Conservation (phyloP, 2,888 invertebrate species). For the Phaedon cochleariae region DNA sequence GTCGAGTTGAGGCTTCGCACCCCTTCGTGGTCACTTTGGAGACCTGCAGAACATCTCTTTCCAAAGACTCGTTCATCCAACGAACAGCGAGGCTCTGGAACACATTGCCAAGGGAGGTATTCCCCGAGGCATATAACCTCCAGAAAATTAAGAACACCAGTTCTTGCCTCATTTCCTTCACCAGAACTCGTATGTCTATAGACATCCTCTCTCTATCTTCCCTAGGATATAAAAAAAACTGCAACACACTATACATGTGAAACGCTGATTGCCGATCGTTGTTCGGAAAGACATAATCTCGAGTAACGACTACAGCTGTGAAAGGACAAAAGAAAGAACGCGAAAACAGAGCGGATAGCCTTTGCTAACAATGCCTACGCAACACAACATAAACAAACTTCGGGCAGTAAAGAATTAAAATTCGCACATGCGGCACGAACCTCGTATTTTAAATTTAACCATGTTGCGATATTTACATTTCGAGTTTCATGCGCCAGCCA, state of each 20-base stretch:
- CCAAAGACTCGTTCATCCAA: no score
- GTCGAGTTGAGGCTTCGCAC: no score
- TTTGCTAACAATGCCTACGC: constrained; percentile 54
- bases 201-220: no score
- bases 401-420: constrained; percentile 58
- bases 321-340: constrained; percentile 27
- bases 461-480: constrained; percentile 52
- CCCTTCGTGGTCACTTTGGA: no score
- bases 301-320: neutral
- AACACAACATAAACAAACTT: constrained; percentile 60
- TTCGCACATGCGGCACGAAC: constrained; percentile 62
- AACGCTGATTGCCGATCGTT: neutral
- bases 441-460: constrained; percentile 53
- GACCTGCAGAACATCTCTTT: no score
- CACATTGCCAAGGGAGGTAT: no score
- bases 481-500: constrained; percentile 33
- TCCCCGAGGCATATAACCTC: no score
- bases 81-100: no score
- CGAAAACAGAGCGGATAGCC: constrained; percentile 40
- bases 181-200: no score
- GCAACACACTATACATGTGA: neutral
- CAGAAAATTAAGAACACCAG: no score
- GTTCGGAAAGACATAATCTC: neutral
- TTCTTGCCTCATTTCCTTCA: no score
- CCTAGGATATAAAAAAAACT: no score